Evolutionary conservation across 1,140 invertebrate species (phyloP).

Genomic region (Chlorops oryzae): DNA sequence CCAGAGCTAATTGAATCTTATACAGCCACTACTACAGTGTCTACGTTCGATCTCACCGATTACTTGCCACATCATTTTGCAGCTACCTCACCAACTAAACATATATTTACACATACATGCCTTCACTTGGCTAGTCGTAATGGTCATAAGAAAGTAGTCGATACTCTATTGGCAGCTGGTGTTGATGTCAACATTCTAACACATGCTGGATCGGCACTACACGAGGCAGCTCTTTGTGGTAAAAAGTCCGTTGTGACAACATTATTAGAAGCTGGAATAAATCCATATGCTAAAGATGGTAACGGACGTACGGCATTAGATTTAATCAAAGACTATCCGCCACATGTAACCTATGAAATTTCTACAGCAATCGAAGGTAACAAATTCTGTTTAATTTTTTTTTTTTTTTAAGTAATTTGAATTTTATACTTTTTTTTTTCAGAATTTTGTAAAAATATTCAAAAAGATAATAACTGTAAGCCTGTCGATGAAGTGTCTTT

Average conservation of each 20-base stretch:
- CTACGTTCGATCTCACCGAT: constrained; percentile 6
- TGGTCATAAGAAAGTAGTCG: constrained; percentile 79
- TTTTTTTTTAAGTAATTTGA: constrained; percentile 4
- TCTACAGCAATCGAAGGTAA: constrained; percentile 76
- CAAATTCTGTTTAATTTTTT: no score
- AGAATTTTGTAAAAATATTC: neutral
- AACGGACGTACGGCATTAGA: constrained; percentile 82
- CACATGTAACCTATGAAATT: constrained; percentile 78
- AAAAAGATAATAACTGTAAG: no score
- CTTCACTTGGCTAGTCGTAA: constrained; percentile 90
- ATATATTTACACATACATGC: constrained; percentile 74
- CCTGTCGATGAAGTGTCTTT: no score
- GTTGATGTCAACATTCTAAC: constrained; percentile 87
- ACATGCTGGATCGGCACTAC: constrained; percentile 81
- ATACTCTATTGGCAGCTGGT: constrained; percentile 74
- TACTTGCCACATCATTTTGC: no score
- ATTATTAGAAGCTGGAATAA: constrained; percentile 76
- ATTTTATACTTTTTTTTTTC: constrained; percentile 1
- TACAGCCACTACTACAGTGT: constrained; percentile 12
- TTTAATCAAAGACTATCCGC: constrained; percentile 77
- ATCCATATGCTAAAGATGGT: constrained; percentile 70
- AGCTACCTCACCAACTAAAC: constrained; percentile 29
- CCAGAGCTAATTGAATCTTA: constrained; percentile 69
- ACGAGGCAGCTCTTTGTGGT: constrained; percentile 90
- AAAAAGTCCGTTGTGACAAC: constrained; percentile 84